Evolutionary conservation across 1,140 invertebrate genomes (phyloP).

Genomic region (Penaeus indicus): DNA sequence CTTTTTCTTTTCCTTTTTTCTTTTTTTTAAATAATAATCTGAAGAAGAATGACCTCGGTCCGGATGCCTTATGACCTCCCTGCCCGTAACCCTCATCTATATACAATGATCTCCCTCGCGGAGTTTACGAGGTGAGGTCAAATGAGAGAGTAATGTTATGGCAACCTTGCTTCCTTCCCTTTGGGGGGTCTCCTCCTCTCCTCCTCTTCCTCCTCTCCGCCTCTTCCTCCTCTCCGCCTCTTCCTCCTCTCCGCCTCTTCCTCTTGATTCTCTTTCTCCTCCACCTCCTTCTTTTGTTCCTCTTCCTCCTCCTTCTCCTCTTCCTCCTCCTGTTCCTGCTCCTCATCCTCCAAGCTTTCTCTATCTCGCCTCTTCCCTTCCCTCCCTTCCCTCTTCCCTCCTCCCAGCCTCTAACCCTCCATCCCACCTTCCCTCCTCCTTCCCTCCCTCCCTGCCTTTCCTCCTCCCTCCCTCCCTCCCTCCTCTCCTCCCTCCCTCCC

Average conservation of each 20-base stretch:
- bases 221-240: neutral
- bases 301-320: constrained; percentile 12
- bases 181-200: constrained; percentile 37
- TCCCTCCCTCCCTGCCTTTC: neutral
- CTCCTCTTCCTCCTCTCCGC: constrained; percentile 32
- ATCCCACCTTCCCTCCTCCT: neutral
- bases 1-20: too few relatives aligned
- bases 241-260: constrained; percentile 41
- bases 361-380: constrained; percentile 20
- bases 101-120: constrained; percentile 57
- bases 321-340: neutral
- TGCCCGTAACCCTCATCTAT: constrained; percentile 48
- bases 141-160: constrained; percentile 57
- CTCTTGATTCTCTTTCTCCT: neutral
- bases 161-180: constrained; percentile 50
- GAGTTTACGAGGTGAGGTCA: constrained; percentile 51
- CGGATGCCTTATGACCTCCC: constrained; percentile 36
- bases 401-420: constrained; percentile 1
- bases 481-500: neutral
- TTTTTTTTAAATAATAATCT: too few relatives aligned
- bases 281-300: constrained; percentile 19
- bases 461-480: neutral
- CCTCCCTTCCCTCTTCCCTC: constrained; percentile 30
- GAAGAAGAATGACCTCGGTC: neutral
- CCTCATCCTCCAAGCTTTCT: constrained; percentile 2